Conservation (phyloP, 1,140 invertebrate species). For the Thaumatotibia leucotreta region DNA sequence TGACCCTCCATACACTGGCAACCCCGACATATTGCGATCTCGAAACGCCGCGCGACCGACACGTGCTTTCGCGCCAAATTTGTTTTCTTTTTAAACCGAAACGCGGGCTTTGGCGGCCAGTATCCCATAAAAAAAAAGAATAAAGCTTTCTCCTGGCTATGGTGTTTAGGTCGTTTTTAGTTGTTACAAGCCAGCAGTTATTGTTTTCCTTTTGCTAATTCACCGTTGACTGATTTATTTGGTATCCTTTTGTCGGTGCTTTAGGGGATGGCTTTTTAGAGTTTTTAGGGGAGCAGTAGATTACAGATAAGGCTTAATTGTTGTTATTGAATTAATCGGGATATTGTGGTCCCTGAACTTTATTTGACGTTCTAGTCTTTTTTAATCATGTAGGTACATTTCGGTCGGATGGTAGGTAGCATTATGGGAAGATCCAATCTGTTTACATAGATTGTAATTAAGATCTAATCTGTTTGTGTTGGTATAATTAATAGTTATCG, state of each 20-base stretch:
- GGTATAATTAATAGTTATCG: not conserved
- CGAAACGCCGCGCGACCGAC: slow-evolving; percentile 22
- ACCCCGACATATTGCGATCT: slow-evolving; percentile 12
- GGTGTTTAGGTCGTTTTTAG: not conserved
- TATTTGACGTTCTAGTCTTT: not conserved
- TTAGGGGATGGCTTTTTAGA: not conserved
- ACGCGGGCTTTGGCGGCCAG: not conserved
- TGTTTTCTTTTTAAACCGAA: slow-evolving; percentile 18
- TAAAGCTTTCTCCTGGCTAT: not conserved
- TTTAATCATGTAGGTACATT: not conserved
- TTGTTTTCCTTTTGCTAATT: slow-evolving; percentile 19
- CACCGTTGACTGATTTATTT: slow-evolving; percentile 16
- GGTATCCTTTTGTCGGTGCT: not conserved
- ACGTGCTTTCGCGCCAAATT: slow-evolving; percentile 23
- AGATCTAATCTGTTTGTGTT: not conserved
- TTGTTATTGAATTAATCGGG: slow-evolving; percentile 8
- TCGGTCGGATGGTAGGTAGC: not conserved
- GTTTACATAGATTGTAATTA: not conserved
- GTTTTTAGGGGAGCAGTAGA: not conserved
- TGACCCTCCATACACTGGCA: not conserved
- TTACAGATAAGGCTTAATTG: slow-evolving; percentile 2
- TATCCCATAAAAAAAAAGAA: not conserved
- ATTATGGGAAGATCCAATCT: not conserved
- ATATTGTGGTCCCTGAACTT: not conserved
- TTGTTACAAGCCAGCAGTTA: not conserved